Evolutionary conservation across 2,888 invertebrate genomes (phyloP), one percentile per base, ranked within the genome.

Genomic region (Herminia tarsipennalis): DNA sequence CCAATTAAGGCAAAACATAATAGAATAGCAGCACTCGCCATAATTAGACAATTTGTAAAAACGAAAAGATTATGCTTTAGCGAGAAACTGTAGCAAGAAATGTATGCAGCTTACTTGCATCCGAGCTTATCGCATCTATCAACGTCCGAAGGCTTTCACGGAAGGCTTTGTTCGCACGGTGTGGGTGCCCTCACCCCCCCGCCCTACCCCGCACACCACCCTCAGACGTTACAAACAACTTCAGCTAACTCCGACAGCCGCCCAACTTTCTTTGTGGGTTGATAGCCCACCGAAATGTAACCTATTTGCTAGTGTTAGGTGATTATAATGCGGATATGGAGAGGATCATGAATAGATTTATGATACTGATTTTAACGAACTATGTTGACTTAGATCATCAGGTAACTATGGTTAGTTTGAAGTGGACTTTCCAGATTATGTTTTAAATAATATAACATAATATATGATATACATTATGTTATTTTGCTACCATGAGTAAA

Each of bases 71-170:
- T 77, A 81, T 72, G 70, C 46, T 43, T 41, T 34, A 72, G 72
- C 61, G 65, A 67, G 83, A 83, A 82, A 83, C 75, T 83, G 78
- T 73, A 76, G 80, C 82, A 86, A 87, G 88, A 88, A 88, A 87
- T 87, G 88, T 83, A 88, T 88, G 89, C 89, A 88, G 87, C 86
- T 88, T 84, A 83, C 88, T 88, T 89, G 89, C 88, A 89, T 88
- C 88, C 84, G 73, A 89, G 90, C 88, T 89, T 89, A 88, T 88
- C 89, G 88, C 88, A 89, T 89, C 86, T 83, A 86, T 86, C 86
- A 86, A 84, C 66, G 66, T 66, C 66, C 66, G 85, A 86, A 87
- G 88, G 87, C 88, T 87, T 87, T 86, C 87, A 86, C 78, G 84
- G 88, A 85, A 82, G 86, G 85, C 83, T 84, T 89, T 88, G 88